A percentile compares a stretch with the other conserved stretches of the same genome.
Evolutionary conservation across 2,113 vertebrate species (phyloP).

Genomic region (Mus spicilegus): DNA sequence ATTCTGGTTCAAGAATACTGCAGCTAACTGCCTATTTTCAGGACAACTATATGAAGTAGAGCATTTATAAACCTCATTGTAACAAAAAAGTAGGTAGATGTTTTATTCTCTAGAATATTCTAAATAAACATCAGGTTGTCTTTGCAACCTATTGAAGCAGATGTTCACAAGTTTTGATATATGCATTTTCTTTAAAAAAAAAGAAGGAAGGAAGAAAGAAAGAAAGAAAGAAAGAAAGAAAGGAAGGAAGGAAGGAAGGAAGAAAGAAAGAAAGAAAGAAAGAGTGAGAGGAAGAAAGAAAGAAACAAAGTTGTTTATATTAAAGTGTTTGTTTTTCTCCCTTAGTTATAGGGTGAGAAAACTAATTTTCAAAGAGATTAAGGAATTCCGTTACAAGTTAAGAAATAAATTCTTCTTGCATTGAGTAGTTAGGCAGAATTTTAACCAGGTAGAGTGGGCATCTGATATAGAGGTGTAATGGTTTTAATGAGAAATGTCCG

Average conservation of each 20-base stretch:
- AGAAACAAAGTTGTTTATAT: background rate
- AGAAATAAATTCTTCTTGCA: background rate
- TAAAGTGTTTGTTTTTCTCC: background rate
- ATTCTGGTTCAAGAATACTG: background rate
- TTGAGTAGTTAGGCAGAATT: background rate
- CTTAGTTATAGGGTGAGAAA: background rate
- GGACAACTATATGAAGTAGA: constrained; percentile 28
- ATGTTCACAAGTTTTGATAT: background rate
- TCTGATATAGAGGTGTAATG: background rate
- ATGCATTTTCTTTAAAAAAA: background rate
- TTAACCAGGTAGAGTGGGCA: background rate
- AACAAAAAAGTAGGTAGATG: background rate
- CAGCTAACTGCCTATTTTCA: background rate
- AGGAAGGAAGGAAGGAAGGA: no score
- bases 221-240: background rate
- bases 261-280: no score
- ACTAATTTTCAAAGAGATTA: background rate
- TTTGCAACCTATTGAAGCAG: background rate
- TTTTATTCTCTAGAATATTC: background rate
- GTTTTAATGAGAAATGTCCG: background rate
- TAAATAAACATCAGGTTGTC: background rate
- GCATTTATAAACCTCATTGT: background rate
- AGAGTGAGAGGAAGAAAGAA: background rate
- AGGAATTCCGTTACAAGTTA: background rate
- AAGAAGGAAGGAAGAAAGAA: no score